phyloP scores from a whole-genome alignment of 1,140 invertebrate species.

The Zaprionus africanus region DNA sequence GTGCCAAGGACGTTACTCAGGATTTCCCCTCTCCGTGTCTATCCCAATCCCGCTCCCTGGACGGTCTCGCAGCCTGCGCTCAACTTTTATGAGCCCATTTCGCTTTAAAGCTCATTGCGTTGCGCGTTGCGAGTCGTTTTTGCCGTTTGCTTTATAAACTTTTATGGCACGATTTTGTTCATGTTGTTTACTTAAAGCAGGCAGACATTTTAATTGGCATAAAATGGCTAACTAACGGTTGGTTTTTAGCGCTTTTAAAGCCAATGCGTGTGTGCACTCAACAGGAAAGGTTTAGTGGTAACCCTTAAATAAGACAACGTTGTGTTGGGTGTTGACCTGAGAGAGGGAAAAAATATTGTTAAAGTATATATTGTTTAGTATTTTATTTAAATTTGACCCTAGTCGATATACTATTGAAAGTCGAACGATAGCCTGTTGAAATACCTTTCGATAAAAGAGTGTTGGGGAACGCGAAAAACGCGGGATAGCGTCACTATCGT shows the following conservation, averaged over 20 bases:
- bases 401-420: too few relatives aligned
- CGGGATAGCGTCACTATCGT: too few relatives aligned
- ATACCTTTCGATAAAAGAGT: too few relatives aligned
- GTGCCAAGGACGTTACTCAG: constrained; percentile 25
- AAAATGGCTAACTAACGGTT: constrained; percentile 18
- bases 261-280: background rate
- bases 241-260: constrained; percentile 19
- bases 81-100: constrained; percentile 31
- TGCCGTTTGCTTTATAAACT: constrained; percentile 33
- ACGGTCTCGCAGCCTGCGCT: background rate
- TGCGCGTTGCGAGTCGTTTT: background rate
- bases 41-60: too few relatives aligned
- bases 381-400: too few relatives aligned
- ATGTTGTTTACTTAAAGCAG: constrained; percentile 29
- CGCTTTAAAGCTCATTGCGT: constrained; percentile 34
- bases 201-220: constrained; percentile 34
- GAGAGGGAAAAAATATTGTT: background rate
- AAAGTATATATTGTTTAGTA: background rate
- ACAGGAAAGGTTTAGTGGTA: background rate
- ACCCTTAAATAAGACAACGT: background rate
- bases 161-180: constrained; percentile 24
- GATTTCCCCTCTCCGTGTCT: background rate
- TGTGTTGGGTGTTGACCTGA: background rate
- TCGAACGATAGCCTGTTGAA: too few relatives aligned
- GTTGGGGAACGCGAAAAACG: too few relatives aligned